Evolutionary conservation across 2,797 vertebrate genomes (phyloP).

Genomic region (Huso huso): DNA sequence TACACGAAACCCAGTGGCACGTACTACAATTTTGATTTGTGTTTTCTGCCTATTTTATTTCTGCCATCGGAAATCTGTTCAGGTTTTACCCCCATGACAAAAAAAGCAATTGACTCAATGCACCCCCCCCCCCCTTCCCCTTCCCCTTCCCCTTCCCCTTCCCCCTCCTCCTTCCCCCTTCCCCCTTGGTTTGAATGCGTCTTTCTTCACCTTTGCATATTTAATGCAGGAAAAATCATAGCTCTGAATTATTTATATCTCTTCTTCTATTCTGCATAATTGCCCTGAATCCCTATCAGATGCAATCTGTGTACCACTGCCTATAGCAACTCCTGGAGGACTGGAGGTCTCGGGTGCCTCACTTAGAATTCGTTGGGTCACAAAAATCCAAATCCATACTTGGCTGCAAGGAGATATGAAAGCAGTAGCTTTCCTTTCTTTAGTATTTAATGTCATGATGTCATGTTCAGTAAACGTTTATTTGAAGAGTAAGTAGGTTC

Average conservation of each 20-base stretch:
- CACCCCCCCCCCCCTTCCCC: background rate
- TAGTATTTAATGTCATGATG: too few relatives aligned
- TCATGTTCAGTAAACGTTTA: too few relatives aligned
- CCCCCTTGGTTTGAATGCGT: background rate
- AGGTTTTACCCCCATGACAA: background rate
- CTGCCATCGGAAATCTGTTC: background rate
- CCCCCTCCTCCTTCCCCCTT: too few relatives aligned
- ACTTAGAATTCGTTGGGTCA: background rate
- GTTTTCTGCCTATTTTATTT: background rate
- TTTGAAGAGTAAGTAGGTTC: too few relatives aligned
- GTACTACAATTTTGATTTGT: constrained; percentile 2
- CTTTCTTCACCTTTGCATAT: background rate
- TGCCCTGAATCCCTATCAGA: background rate
- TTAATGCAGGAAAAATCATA: background rate
- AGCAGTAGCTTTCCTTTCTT: too few relatives aligned
- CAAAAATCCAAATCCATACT: background rate
- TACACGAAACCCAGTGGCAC: background rate
- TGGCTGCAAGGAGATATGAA: background rate
- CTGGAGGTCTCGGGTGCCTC: background rate
- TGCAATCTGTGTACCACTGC: background rate
- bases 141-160: too few relatives aligned
- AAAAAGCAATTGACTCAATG: background rate
- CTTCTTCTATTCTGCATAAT: background rate
- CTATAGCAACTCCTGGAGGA: background rate
- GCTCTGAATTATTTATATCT: background rate